Evolutionary conservation across 2,797 vertebrate genomes (phyloP).

Genomic region (Parambassis ranga): DNA sequence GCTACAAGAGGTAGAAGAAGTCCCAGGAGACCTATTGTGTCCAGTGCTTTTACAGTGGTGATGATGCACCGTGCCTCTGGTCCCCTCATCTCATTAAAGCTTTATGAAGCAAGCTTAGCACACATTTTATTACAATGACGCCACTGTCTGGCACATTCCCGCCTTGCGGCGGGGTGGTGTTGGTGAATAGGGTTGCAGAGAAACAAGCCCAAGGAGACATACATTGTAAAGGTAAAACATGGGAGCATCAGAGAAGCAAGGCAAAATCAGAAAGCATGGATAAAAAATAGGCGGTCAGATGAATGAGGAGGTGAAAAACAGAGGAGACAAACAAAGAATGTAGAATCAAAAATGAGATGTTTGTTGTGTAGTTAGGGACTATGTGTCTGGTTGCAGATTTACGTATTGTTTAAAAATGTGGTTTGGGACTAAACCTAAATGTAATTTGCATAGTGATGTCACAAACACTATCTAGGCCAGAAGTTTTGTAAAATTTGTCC

Average conservation of each 20-base stretch:
- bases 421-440: conserved; percentile 28
- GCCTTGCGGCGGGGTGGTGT: conserved; percentile 43
- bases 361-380: conserved; percentile 7
- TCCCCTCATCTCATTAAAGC: conserved; percentile 69
- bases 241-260: conserved; percentile 8
- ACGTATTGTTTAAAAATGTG: conserved; percentile 17
- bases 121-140: conserved; percentile 72
- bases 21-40: conserved; percentile 61
- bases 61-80: conserved; percentile 61
- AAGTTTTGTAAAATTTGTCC: no score
- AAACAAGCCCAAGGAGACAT: conserved; percentile 31
- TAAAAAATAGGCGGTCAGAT: background rate
- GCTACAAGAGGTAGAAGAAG: conserved; percentile 13
- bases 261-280: conserved; percentile 2
- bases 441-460: conserved; percentile 16
- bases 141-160: conserved; percentile 68
- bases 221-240: conserved; percentile 13
- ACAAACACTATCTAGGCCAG: conserved; percentile 24
- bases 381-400: conserved; percentile 6
- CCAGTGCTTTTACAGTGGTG: conserved; percentile 57
- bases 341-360: conserved; percentile 16
- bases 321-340: background rate
- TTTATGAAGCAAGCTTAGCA: conserved; percentile 70
- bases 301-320: background rate
- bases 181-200: conserved; percentile 21